Evolutionary conservation across 2,797 vertebrate genomes (phyloP).

Genomic region (Spinus olivaceus): DNA sequence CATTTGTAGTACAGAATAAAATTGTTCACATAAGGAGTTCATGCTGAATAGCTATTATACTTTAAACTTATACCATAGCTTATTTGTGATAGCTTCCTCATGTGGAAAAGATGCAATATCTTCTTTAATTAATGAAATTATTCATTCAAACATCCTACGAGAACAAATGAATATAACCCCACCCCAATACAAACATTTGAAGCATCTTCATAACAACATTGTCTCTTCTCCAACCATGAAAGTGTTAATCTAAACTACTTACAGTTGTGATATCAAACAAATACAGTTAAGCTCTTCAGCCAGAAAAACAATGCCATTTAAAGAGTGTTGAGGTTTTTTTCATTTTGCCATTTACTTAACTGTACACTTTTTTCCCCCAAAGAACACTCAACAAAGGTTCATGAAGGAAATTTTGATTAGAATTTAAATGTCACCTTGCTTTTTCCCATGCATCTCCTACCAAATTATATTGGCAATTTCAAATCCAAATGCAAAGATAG

Average conservation of each 20-base stretch:
- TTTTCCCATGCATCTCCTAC: not conserved
- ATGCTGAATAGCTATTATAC: not conserved
- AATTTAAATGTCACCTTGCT: not conserved
- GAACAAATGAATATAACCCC: not conserved
- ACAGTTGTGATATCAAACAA: not conserved
- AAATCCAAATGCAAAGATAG: not conserved
- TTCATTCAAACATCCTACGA: not conserved
- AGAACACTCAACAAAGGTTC: not conserved
- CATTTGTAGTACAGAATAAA: not conserved
- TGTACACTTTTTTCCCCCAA: not conserved
- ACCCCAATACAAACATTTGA: not conserved
- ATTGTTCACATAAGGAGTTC: not conserved
- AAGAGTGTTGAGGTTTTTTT: not conserved
- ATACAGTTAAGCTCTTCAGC: not conserved
- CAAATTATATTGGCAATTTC: not conserved
- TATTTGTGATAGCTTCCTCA: not conserved
- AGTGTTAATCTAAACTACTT: not conserved
- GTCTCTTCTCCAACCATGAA: not conserved
- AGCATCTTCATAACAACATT: not conserved
- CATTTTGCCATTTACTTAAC: not conserved
- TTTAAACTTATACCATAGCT: not conserved
- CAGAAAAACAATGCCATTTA: not conserved
- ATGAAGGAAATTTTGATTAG: not conserved
- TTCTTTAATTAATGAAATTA: not conserved
- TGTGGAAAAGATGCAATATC: not conserved